Base-by-base conservation (phyloP, 2,797 vertebrate genomes). In the Melanotaenia parkinsoni region DNA sequence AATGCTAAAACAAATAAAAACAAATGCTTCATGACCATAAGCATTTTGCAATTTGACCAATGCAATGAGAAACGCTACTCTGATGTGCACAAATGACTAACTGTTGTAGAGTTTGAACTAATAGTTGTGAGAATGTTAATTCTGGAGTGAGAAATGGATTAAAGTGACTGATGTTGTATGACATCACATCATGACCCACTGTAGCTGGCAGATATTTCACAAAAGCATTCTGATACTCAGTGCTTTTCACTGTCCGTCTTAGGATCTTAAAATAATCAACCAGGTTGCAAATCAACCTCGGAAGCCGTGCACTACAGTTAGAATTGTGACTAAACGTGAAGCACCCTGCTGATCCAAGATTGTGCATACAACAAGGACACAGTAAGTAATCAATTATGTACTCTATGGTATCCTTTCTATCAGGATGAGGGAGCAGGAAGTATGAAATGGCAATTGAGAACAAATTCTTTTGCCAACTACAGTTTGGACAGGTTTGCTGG, bases 391-490 rank as follows among this genome's bases (percentile, higher is more conserved):
- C 80, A 86, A 85, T 91, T 90, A 84, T 35, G 26, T 20, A 63
- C 74, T 67, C 74, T 57, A 43, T 84, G 71, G 78, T 81, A 80
- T 81, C 76, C 63, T 81, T 83, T 82, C 85, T 84, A 82, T 86
- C 81, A 83, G 83, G 71, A 40, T 51, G 78, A 70, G 32, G 66
- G 64, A 70, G 58, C 30, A 68, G 58, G 77, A 79, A 80, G 89
- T 89, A 79, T 85, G 71, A 91, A 90, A 89, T 74, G 69, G 77
- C 85, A 72, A 81, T 80, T 80, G 83, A 83, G 85, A 91, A 59
- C 64, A 80, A 63, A 87, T 82, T 89, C 50, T 78, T 86, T 84
- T 56, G 72, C 73, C 74, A 89, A 67, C 79, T 69, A 67, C 73
- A 76, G 67, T 79, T 83, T 85, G 74, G 84, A 80, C 77, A 86